Conservation (phyloP, 2,888 invertebrate species). For the Apocheima hispidaria region DNA sequence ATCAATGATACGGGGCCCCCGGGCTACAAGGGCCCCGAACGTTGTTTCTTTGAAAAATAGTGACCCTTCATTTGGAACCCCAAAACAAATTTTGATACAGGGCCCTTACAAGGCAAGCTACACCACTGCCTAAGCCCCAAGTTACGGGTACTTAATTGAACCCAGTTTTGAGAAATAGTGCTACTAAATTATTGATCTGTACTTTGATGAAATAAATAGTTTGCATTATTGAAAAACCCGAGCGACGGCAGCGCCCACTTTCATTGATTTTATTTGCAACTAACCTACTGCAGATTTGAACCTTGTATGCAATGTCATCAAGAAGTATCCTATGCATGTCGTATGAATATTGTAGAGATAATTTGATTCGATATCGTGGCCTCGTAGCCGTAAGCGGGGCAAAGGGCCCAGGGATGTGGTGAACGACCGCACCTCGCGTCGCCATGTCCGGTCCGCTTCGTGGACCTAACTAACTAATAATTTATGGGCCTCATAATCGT, state of each 20-base stretch:
- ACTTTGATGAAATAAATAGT: too few relatives aligned
- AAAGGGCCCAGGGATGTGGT: slow-evolving; percentile 64
- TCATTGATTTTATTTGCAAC: neutral
- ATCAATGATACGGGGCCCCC: too few relatives aligned
- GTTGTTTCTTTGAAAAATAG: too few relatives aligned
- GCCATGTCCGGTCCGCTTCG: slow-evolving; percentile 48
- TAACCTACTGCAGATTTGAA: neutral
- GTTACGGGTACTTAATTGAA: too few relatives aligned
- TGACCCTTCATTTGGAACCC: too few relatives aligned
- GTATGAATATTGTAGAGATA: slow-evolving; percentile 6
- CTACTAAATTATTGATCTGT: too few relatives aligned
- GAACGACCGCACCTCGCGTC: slow-evolving; percentile 62
- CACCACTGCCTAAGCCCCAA: too few relatives aligned
- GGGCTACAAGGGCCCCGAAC: too few relatives aligned
- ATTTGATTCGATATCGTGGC: slow-evolving; percentile 46
- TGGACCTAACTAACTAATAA: neutral
- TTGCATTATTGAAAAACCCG: too few relatives aligned
- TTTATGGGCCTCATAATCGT: neutral
- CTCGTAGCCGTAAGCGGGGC: slow-evolving; percentile 61
- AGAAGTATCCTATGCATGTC: neutral
- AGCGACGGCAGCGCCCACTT: neutral
- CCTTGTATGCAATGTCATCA: neutral
- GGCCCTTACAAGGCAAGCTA: too few relatives aligned
- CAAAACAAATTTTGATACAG: too few relatives aligned
- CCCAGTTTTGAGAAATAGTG: too few relatives aligned